Evolutionary conservation across 2,797 vertebrate species (phyloP), one percentile per base, ranked within the genome.

Genomic region (Sebastolobus alascanus): DNA sequence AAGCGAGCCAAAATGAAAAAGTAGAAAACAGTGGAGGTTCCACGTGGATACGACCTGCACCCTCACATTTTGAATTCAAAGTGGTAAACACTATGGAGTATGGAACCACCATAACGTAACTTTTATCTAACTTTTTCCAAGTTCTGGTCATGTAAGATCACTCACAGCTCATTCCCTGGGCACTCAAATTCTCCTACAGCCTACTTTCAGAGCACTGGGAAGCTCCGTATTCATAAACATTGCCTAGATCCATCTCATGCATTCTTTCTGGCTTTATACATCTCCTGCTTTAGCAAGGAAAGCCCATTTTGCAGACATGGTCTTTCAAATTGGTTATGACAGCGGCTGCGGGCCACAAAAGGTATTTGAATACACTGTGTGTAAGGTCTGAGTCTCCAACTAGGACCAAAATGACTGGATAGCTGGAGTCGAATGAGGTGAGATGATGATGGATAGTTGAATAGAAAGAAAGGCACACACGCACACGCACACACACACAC

Each of bases 401-500:
- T 71, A 52, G 43, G 80, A 69, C 67, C 27, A 46, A 68, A 88
- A 84, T 80, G 70, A 76, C 75, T 80, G 43, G 80, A 75, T 73
- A 78, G 64, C 77, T 69, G 55, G 33, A 81, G 82, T 90, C 84
- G 80, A 91, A 89, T 90, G 82, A 84, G 71, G 54, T 73, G 25
- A 33, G 58, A 58, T 56, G 65, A 58, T 66, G 77, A 85, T 83
- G 80, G 60, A 90, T 60, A 61, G 77, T 61, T 77, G 61, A 90
- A 82, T 77, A 64, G 59, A 75, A 85, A 75, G 4, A 76, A 83
- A 76, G 65, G 70, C 31, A 35, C 46, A 58, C 38, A 79, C 54
- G 82, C 22, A 61, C 37, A 80, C 18, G 63, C 31, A 64, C 16
- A 50, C 61, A 82, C 77, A 43, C 59, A 64, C 37, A 68, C 31